phyloP scores from a whole-genome alignment of 1,140 invertebrate species.

The Belonocnema kinseyi region DNA sequence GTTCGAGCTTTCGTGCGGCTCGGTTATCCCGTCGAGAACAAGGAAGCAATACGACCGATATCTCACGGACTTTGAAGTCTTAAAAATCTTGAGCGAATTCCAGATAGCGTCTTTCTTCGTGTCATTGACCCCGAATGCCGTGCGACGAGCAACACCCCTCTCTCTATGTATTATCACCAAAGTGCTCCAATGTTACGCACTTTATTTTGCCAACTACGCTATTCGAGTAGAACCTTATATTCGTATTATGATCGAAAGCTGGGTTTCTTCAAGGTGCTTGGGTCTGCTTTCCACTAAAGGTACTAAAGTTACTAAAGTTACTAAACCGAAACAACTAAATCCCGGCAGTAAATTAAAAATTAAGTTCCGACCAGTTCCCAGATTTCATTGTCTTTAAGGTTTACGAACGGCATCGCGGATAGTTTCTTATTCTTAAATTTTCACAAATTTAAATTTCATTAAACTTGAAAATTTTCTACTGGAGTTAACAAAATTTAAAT shows the following conservation, averaged over 20 bases:
- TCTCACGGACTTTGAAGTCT: conserved; percentile 29
- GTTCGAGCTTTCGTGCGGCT: conserved; percentile 27
- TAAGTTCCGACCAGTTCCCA: no score
- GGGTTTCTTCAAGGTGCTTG: conserved; percentile 48
- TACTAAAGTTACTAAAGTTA: conserved; percentile 30
- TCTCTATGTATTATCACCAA: conserved; percentile 12
- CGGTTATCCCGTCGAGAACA: conserved; percentile 30
- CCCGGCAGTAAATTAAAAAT: not conserved
- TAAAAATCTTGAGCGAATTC: conserved; percentile 18
- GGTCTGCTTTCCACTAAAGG: conserved; percentile 50
- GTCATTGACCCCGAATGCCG: conserved; percentile 30
- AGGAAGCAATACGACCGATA: conserved; percentile 32
- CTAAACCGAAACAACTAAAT: not conserved
- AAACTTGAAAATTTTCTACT: no score
- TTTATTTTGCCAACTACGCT: conserved; percentile 27
- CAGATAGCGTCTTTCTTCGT: conserved; percentile 12
- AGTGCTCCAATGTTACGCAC: not conserved
- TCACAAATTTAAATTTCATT: no score
- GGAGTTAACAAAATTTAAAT: no score
- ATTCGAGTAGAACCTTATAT: not conserved
- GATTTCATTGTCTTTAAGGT: no score
- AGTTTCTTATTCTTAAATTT: no score
- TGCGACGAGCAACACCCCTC: conserved; percentile 28
- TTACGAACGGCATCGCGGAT: no score
- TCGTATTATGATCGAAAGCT: conserved; percentile 23